Percentiles rank a stretch among this genome's conserved stretches.
phyloP scores from a whole-genome alignment of 2,888 invertebrate species.

The Andrena praecox region DNA sequence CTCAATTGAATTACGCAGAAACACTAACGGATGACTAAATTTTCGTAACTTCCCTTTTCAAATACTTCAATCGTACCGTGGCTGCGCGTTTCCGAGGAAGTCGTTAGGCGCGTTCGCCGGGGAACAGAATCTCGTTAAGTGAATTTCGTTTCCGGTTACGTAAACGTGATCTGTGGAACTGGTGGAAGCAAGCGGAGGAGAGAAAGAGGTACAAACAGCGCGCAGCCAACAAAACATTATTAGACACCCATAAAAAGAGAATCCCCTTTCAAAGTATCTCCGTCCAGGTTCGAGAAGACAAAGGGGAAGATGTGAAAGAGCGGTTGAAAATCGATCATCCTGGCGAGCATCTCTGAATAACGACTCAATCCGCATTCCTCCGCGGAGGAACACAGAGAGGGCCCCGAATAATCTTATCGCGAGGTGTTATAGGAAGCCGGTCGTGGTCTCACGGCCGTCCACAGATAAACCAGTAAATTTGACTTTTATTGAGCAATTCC shows the following conservation, averaged over 20 bases:
- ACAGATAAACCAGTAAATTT: conserved; percentile 39
- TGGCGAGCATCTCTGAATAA: not conserved
- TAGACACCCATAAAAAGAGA: too few relatives aligned
- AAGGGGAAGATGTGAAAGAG: not conserved
- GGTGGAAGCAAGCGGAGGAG: not conserved
- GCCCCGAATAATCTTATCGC: conserved; percentile 10
- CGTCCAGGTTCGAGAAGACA: too few relatives aligned
- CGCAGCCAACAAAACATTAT: too few relatives aligned
- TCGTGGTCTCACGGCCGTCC: conserved; percentile 4
- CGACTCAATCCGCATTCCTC: conserved; percentile 3
- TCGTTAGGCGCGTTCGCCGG: conserved; percentile 29
- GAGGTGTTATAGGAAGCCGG: not conserved
- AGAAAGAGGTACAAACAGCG: not conserved
- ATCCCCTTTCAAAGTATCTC: too few relatives aligned
- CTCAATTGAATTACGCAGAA: too few relatives aligned
- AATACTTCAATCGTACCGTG: conserved; percentile 16
- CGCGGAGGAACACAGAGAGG: not conserved
- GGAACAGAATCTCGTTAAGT: conserved; percentile 29
- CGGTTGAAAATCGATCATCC: conserved; percentile 1
- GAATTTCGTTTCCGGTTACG: conserved; percentile 21
- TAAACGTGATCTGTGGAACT: not conserved
- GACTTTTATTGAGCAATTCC: conserved; percentile 44
- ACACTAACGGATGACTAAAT: too few relatives aligned
- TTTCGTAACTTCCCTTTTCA: too few relatives aligned
- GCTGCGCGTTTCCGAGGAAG: conserved; percentile 22